A percentile compares a stretch with the other conserved stretches of the same genome.
Evolutionary conservation across 2,888 invertebrate species (phyloP).

Genomic region (Selenia dentaria): DNA sequence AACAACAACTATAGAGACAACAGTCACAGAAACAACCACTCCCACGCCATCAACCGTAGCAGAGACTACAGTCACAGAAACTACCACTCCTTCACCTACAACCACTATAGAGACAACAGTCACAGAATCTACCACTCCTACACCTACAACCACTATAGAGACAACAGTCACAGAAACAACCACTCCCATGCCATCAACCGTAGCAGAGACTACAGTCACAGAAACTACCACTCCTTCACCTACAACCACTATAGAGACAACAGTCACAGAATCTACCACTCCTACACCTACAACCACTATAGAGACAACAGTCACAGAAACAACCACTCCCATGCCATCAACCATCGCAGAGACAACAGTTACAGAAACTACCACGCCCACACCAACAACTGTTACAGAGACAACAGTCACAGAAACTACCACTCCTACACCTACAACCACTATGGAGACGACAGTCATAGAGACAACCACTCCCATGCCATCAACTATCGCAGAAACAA

Average conservation of each 20-base stretch:
- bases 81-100: background rate
- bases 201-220: background rate
- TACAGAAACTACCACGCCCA: background rate
- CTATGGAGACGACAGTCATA: background rate
- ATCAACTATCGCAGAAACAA: background rate
- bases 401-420: background rate
- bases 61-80: conserved; percentile 11
- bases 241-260: no score
- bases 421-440: background rate
- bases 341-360: no score
- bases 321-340: background rate
- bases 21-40: conserved; percentile 7
- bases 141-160: background rate
- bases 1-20: background rate
- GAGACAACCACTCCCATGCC: background rate
- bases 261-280: conserved; percentile 6
- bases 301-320: background rate
- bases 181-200: background rate
- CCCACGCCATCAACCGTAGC: conserved; percentile 8
- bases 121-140: background rate
- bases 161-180: background rate
- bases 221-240: background rate
- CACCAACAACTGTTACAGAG: background rate
- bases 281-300: background rate
- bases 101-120: background rate